A percentile compares a stretch with the other conserved stretches of the same genome.
Conservation (phyloP, 23 tunicate species). For the Oikopleura dioica region DNA sequence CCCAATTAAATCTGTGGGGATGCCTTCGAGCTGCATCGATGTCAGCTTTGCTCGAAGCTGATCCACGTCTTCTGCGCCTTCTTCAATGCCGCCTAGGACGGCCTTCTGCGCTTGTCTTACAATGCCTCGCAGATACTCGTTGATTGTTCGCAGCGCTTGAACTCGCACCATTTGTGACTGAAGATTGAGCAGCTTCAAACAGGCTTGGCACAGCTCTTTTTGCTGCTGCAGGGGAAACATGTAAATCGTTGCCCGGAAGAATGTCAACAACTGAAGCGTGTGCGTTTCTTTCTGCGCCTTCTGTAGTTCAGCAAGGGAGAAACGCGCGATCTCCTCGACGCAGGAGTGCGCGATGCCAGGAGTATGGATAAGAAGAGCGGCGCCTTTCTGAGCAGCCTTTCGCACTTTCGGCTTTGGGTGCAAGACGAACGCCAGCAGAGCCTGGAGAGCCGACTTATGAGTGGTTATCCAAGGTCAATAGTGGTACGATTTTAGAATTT, state of each 20-base stretch:
- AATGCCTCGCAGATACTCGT: slow-evolving; percentile 4
- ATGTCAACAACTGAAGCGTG: neutral
- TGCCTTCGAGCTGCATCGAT: neutral
- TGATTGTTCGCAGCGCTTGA: neutral
- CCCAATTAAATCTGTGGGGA: neutral
- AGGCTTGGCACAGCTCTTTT: neutral
- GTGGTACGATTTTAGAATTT: too few species aligned
- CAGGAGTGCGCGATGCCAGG: neutral
- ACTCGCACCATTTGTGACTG: neutral
- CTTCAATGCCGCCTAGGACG: neutral
- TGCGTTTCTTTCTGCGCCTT: neutral
- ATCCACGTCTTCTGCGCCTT: neutral
- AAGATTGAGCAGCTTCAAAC: neutral
- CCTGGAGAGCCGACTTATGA: neutral
- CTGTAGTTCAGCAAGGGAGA: neutral
- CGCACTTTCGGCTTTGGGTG: slow-evolving; percentile 13
- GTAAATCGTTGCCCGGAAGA: neutral
- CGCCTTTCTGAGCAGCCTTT: slow-evolving; percentile 1
- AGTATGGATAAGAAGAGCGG: neutral
- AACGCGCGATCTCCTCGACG: slow-evolving; percentile 3
- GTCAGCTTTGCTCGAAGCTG: neutral
- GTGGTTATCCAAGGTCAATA: too few species aligned
- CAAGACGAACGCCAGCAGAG: slow-evolving; percentile 1
- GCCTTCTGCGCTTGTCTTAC: neutral
- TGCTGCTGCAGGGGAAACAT: neutral